Evolutionary conservation across 2,888 invertebrate genomes (phyloP).

Genomic region (Pasiphila rectangulata): DNA sequence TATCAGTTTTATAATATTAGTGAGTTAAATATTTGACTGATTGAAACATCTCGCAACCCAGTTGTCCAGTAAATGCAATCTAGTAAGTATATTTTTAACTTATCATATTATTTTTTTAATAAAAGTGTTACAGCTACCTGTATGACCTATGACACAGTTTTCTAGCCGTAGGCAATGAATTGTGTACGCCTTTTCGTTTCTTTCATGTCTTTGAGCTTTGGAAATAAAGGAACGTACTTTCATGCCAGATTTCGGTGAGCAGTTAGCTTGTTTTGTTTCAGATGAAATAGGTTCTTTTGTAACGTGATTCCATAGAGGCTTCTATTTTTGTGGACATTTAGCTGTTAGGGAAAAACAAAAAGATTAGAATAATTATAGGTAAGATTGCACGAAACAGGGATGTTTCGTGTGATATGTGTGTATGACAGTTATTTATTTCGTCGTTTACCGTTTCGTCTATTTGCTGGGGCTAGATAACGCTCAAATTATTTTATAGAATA

Average conservation of each 20-base stretch:
- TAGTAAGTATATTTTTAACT: background rate
- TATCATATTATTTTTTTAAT: background rate
- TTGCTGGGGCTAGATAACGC: too few relatives aligned
- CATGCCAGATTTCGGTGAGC: slow-evolving; percentile 13
- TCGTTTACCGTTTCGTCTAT: too few relatives aligned
- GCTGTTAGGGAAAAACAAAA: background rate
- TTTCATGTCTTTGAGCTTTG: slow-evolving; percentile 20
- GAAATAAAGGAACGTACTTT: slow-evolving; percentile 15
- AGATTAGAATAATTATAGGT: too few relatives aligned
- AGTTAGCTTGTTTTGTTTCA: slow-evolving; percentile 8
- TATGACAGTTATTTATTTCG: too few relatives aligned
- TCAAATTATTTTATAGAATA: too few relatives aligned
- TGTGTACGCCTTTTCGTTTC: slow-evolving; percentile 9
- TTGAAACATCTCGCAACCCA: too few relatives aligned
- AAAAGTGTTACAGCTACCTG: background rate
- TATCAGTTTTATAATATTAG: too few relatives aligned
- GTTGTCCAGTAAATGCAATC: too few relatives aligned
- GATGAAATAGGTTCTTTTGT: background rate
- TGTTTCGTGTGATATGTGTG: too few relatives aligned
- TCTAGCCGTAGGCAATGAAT: slow-evolving; percentile 1
- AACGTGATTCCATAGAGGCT: background rate
- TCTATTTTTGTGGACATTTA: background rate
- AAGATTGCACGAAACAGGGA: too few relatives aligned
- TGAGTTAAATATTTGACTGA: too few relatives aligned
- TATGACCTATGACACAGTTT: too few relatives aligned